phyloP scores from a whole-genome alignment of 2,113 vertebrate genomes.

The Oryzias woworae region DNA sequence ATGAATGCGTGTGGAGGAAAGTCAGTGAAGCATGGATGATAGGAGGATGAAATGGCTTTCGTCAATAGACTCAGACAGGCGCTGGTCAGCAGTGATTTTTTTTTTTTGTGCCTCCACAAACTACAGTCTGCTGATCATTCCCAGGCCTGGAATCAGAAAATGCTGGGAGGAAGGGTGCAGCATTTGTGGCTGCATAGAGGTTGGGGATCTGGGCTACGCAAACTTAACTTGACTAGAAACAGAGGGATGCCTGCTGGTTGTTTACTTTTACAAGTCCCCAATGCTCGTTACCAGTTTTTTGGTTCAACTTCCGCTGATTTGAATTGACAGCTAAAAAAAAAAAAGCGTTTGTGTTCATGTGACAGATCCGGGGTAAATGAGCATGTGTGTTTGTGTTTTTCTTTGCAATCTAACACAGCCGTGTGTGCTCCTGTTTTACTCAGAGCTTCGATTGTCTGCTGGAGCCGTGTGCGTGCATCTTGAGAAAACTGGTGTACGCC shows the following conservation, averaged over 20 bases:
- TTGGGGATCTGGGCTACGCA: conserved; percentile 33
- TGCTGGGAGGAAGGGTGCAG: conserved; percentile 45
- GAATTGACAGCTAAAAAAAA: conserved; percentile 13
- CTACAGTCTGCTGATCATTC: conserved; percentile 53
- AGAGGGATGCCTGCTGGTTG: conserved; percentile 17
- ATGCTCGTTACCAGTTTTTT: conserved; percentile 14
- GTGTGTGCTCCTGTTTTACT: conserved; percentile 45
- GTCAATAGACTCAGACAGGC: conserved; percentile 66
- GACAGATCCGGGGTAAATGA: conserved; percentile 5
- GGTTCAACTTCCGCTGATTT: conserved; percentile 18
- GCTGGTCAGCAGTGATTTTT: conserved; percentile 55
- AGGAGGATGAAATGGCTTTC: conserved; percentile 53
- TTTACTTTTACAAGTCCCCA: conserved; percentile 13
- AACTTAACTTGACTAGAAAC: conserved; percentile 25
- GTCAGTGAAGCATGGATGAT: conserved; percentile 48
- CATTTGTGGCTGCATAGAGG: conserved; percentile 37
- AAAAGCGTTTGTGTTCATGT: conserved; percentile 14
- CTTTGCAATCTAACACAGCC: conserved; percentile 45
- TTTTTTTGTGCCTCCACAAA: conserved; percentile 52
- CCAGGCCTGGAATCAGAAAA: conserved; percentile 48
- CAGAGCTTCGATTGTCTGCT: conserved; percentile 84
- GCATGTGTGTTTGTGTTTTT: conserved; percentile 44
- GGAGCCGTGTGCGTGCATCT: conserved; percentile 80
- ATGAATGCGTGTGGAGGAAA: conserved; percentile 32
- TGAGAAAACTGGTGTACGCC: conserved; percentile 86